Evolutionary conservation across 2,888 invertebrate species (phyloP), one percentile per base, ranked within the genome.

Genomic region (Acronicta aceris): DNA sequence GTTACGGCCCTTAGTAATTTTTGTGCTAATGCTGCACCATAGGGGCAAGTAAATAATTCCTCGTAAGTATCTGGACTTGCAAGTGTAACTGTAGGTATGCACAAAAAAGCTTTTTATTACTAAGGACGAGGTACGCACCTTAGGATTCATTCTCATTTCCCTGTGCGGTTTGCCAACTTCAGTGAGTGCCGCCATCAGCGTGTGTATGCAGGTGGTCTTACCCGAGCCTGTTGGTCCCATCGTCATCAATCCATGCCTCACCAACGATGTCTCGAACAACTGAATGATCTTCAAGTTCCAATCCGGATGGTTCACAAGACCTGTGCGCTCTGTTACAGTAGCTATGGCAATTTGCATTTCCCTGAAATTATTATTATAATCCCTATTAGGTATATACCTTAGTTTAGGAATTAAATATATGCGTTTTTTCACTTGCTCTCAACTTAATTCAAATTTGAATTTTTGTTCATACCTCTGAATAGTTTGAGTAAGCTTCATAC

Each of bases 71-170:
- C n/a, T n/a, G n/a, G n/a, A n/a, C n/a, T n/a, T n/a, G n/a, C n/a
- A n/a, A n/a, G n/a, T n/a, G n/a, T n/a, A n/a, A n/a, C n/a, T n/a
- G n/a, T n/a, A 27, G 6, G 4, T 21, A 21, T 3, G 2, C 21
- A 21, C 4, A 21, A 21, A 4, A 21, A 21, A 21, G 2, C 2
- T 21, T 2, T 3, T 21, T 21, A 3, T 21, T 21, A 21, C 21
- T 21, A 21, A 21, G 21, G 0, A 38, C n/a, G 7, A n/a, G 7
- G 2, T 38, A 38, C n/a, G n/a, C 7, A 96, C 96, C 94, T 98
- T 98, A 0, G 98, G 98, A 92, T 98, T 98, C 98, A 98, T 98
- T 78, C 98, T 95, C 95, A 97, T 96, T 95, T 98, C 98, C 78
- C 92, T 97, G 84, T 98, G 98, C 0, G 97, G 97, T 54, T 90